These are phyloP conservation scores for Bothrops jararaca DNA, from an alignment of 2,113 vertebrate genomes.

Conservation along the genomic window DNA sequence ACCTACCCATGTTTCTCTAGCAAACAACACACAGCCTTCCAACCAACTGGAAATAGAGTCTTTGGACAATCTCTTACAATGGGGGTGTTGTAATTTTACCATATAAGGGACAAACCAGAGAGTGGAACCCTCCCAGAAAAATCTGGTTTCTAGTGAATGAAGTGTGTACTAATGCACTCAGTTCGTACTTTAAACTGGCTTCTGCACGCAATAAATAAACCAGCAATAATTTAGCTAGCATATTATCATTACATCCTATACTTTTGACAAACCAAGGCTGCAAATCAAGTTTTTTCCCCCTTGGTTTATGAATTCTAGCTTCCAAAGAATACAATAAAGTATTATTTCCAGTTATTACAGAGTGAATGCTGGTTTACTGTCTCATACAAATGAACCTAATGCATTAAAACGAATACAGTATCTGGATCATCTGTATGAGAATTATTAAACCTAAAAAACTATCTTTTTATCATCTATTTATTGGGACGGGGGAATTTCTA, in stretches of 20 bases:
- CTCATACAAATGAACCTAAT: background rate
- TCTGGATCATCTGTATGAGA: background rate
- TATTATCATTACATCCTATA: background rate
- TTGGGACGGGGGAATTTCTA: background rate
- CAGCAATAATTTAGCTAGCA: background rate
- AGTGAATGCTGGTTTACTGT: background rate
- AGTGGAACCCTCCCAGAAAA: background rate
- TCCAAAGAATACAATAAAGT: background rate
- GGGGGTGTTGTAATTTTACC: constrained; percentile 62
- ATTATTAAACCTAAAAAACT: background rate
- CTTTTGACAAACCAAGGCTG: background rate
- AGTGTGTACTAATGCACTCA: background rate
- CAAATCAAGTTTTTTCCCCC: background rate
- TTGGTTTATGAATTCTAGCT: background rate
- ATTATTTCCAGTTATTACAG: background rate
- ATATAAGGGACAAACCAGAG: background rate
- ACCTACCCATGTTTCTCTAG: constrained; percentile 67
- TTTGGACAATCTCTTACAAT: constrained; percentile 68
- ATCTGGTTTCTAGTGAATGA: background rate
- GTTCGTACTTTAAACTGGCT: background rate
- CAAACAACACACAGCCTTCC: constrained; percentile 63
- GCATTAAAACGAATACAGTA: background rate
- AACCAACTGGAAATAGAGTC: constrained; percentile 76
- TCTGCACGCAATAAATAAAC: background rate
- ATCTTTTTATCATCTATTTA: background rate